Conservation (phyloP, 2,797 vertebrate genomes). For the Epinephelus awoara region DNA sequence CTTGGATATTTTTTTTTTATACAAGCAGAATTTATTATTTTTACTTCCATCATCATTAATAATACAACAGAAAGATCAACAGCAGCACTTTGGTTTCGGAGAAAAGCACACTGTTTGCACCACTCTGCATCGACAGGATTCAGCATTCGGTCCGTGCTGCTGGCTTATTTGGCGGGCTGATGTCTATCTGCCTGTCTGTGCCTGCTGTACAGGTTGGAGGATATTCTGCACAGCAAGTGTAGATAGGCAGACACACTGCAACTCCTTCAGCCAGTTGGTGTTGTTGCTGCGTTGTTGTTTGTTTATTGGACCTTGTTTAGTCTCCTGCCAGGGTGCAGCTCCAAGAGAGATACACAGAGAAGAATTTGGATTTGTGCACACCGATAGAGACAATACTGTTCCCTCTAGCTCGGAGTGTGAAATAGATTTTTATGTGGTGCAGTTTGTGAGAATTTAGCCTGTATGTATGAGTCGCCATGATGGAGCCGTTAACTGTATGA, state of each 20-base stretch:
- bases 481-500: constrained; percentile 28
- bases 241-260: constrained; percentile 99
- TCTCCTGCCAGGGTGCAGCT: constrained; percentile 16
- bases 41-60: not conserved
- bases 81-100: not conserved
- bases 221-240: constrained; percentile 99
- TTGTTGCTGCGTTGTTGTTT: constrained; percentile 31
- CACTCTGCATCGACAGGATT: constrained; percentile 6
- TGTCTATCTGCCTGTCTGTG: constrained; percentile 99
- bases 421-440: not conserved
- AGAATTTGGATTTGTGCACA: constrained; percentile 6
- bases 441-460: constrained; percentile 7
- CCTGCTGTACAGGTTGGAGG: constrained; percentile 99
- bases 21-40: constrained; percentile 16
- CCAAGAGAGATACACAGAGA: constrained; percentile 3
- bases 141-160: constrained; percentile 53
- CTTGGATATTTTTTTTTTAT: not conserved
- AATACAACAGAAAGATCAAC: constrained; percentile 9
- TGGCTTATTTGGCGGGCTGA: constrained; percentile 90
- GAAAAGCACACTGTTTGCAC: not conserved
- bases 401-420: constrained; percentile 2
- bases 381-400: not conserved
- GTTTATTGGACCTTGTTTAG: constrained; percentile 23
- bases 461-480: constrained; percentile 3
- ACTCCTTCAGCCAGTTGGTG: constrained; percentile 89